phyloP scores from a whole-genome alignment of 1,140 invertebrate genomes.

The Bathynomus jamesi region DNA sequence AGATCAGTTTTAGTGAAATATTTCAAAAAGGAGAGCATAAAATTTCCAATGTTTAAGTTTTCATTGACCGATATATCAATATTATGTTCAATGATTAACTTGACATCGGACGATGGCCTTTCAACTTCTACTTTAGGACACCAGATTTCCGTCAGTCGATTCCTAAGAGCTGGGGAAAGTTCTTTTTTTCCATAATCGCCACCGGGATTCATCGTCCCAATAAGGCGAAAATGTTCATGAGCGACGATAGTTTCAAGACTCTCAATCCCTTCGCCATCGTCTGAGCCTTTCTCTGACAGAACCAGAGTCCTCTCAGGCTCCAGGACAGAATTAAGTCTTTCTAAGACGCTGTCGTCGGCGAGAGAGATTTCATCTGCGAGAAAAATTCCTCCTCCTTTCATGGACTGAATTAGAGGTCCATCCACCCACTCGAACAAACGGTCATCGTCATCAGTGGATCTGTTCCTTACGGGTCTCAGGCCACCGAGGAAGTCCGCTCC shows the following conservation, averaged over 20 bases:
- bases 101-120: constrained; percentile 59
- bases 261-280: constrained; percentile 27
- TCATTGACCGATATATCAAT: constrained; percentile 48
- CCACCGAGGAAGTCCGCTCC: constrained; percentile 95
- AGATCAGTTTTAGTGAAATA: constrained; percentile 67
- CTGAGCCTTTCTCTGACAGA: constrained; percentile 74
- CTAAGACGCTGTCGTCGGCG: constrained; percentile 96
- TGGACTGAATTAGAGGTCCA: constrained; percentile 85
- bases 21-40: constrained; percentile 68
- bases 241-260: constrained; percentile 48
- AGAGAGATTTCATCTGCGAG: constrained; percentile 98
- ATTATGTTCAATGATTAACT: constrained; percentile 72
- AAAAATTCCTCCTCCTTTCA: constrained; percentile 80
- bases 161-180: constrained; percentile 91
- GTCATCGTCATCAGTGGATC: constrained; percentile 40
- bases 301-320: constrained; percentile 88
- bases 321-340: constrained; percentile 86
- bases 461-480: constrained; percentile 75
- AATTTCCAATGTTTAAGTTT: constrained; percentile 50
- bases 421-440: constrained; percentile 94
- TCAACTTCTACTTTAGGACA: constrained; percentile 57
- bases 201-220: constrained; percentile 99
- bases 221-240: constrained; percentile 70
- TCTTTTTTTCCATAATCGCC: constrained; percentile 99
- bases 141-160: constrained; percentile 99